Percentiles rank a stretch among this genome's conserved stretches.
These are phyloP conservation scores for Apis dorsata DNA, from an alignment of 1,140 invertebrate genomes.

Conservation along the genomic window DNA sequence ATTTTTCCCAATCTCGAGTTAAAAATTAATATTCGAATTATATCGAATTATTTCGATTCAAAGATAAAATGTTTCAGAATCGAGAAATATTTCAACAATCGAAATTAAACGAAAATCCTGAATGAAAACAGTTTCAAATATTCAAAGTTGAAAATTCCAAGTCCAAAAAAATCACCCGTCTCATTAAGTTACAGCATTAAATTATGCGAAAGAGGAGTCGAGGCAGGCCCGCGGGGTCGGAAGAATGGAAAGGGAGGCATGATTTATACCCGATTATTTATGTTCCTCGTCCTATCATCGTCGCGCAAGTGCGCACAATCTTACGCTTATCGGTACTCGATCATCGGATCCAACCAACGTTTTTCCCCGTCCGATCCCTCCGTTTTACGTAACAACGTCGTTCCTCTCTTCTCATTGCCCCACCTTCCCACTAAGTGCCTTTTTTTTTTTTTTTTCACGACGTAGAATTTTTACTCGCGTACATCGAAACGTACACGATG, in stretches of 20 bases:
- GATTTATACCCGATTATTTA: conserved; percentile 61
- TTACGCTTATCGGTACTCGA: conserved; percentile 57
- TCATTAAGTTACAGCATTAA: not conserved
- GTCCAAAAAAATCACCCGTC: too few relatives aligned
- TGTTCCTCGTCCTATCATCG: conserved; percentile 32
- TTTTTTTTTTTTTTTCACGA: not conserved
- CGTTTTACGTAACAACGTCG: conserved; percentile 38
- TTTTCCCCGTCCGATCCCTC: not conserved
- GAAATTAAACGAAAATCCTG: not conserved
- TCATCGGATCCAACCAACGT: conserved; percentile 38
- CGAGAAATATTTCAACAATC: too few relatives aligned
- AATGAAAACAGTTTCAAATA: not conserved
- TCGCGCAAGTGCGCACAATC: conserved; percentile 47
- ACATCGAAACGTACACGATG: not conserved
- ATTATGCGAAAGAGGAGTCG: not conserved
- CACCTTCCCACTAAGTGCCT: too few relatives aligned
- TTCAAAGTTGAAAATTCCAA: too few relatives aligned
- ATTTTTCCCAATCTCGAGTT: too few relatives aligned
- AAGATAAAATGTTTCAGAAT: too few relatives aligned
- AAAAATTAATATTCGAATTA: too few relatives aligned
- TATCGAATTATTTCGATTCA: too few relatives aligned
- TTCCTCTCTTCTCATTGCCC: not conserved
- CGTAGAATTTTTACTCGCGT: conserved; percentile 30
- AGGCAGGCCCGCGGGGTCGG: not conserved
- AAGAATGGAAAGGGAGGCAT: conserved; percentile 41